Evolutionary conservation across 2,888 invertebrate species (phyloP).

Genomic region (Polyommatus iphigenia): DNA sequence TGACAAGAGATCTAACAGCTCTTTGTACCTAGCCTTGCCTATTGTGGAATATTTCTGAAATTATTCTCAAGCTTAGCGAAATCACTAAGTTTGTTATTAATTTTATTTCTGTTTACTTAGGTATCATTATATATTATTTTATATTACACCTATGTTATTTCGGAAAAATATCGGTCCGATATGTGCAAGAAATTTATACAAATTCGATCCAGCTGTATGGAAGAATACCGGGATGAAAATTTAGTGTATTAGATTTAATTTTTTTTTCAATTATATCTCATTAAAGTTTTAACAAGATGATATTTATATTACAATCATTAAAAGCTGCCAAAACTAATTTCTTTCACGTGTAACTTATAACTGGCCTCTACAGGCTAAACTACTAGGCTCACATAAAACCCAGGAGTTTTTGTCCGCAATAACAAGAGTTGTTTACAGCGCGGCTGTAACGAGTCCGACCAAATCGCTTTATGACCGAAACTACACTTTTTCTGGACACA

Average conservation of each 20-base stretch:
- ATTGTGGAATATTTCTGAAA: background rate
- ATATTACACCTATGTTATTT: no score
- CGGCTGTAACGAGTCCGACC: background rate
- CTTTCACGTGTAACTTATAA: background rate
- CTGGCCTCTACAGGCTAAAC: background rate
- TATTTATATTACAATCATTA: background rate
- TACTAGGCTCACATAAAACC: slow-evolving; percentile 8
- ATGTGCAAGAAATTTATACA: no score
- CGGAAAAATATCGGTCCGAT: no score
- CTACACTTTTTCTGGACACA: slow-evolving; percentile 10
- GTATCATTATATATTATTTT: no score
- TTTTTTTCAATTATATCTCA: no score
- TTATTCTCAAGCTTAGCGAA: no score
- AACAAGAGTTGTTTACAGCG: background rate
- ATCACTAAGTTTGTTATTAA: no score
- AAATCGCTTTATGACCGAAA: slow-evolving; percentile 9
- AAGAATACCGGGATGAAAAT: no score
- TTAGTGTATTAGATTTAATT: no score
- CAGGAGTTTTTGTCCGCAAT: background rate
- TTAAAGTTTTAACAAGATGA: no score
- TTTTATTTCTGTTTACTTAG: no score
- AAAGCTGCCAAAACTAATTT: background rate
- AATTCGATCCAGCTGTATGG: no score
- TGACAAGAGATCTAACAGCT: background rate
- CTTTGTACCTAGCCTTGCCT: background rate